A percentile compares a stretch with the other conserved stretches of the same genome.
Conservation (phyloP, 2,113 vertebrate species). For the Aldabrachelys gigantea region DNA sequence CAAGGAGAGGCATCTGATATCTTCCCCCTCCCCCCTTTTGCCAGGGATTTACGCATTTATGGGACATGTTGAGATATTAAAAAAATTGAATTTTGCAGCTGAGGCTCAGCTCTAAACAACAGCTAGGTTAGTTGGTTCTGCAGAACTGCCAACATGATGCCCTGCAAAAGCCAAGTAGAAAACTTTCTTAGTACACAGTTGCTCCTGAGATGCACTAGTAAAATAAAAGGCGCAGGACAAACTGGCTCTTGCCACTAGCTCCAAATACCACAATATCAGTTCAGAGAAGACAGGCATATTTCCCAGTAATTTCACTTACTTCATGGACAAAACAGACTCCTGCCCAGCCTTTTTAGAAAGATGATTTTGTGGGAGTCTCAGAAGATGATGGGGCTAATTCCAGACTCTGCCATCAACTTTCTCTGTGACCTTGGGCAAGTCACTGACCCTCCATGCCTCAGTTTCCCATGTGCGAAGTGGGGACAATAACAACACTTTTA, state of each 20-base stretch:
- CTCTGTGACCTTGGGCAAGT: background rate
- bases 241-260: background rate
- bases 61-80: background rate
- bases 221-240: background rate
- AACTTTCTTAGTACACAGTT: accelerated
- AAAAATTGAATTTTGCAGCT: background rate
- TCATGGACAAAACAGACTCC: background rate
- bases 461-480: background rate
- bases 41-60: background rate
- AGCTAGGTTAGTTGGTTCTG: background rate
- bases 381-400: background rate
- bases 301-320: background rate
- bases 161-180: background rate
- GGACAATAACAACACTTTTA: background rate
- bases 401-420: background rate
- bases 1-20: background rate
- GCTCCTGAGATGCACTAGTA: background rate
- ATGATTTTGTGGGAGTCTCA: background rate
- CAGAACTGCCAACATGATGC: background rate
- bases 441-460: background rate
- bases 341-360: background rate
- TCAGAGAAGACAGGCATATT: slow-evolving; percentile 5
- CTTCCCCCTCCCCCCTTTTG: background rate
- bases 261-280: background rate
- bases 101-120: slow-evolving; percentile 9